Percentiles rank a stretch among this genome's conserved stretches.
Conservation (phyloP, 2,888 invertebrate species). For the Conus canariensis region DNA sequence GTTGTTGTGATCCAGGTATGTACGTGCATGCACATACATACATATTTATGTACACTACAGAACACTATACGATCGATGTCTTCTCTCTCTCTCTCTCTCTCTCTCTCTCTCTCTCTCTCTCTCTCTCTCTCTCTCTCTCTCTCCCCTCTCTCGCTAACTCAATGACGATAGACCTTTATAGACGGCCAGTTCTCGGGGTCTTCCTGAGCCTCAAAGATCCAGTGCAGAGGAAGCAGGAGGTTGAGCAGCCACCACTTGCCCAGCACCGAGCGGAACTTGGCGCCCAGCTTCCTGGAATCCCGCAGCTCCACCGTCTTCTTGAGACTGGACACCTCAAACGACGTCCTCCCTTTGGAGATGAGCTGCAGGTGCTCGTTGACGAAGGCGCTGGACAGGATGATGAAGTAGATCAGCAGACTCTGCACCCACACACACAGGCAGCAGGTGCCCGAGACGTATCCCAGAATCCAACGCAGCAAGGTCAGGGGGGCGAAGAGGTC, state of each 20-base stretch:
- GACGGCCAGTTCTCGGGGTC: constrained; percentile 69
- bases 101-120: constrained; percentile 18
- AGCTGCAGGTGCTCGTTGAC: constrained; percentile 56
- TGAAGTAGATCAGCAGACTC: constrained; percentile 65
- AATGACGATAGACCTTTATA: constrained; percentile 46
- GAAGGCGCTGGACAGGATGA: constrained; percentile 60
- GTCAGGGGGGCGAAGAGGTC: constrained; percentile 67
- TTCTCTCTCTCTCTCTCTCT: not conserved
- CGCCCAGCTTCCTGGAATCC: constrained; percentile 54
- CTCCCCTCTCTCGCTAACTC: not conserved
- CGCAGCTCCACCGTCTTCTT: constrained; percentile 63
- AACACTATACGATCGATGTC: not conserved
- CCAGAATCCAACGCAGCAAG: constrained; percentile 59
- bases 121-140: constrained; percentile 18
- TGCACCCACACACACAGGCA: constrained; percentile 58
- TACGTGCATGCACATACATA: no score
- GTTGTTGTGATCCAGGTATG: no score
- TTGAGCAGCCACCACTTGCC: constrained; percentile 69
- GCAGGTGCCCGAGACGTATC: constrained; percentile 52
- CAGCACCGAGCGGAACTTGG: constrained; percentile 65
- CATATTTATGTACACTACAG: no score
- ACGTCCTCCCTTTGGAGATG: constrained; percentile 64
- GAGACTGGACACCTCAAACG: constrained; percentile 65
- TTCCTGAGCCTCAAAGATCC: constrained; percentile 61
- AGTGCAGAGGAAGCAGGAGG: constrained; percentile 69